Base-by-base conservation (phyloP, 2,113 vertebrate species). In the Erpornis zantholeuca region DNA sequence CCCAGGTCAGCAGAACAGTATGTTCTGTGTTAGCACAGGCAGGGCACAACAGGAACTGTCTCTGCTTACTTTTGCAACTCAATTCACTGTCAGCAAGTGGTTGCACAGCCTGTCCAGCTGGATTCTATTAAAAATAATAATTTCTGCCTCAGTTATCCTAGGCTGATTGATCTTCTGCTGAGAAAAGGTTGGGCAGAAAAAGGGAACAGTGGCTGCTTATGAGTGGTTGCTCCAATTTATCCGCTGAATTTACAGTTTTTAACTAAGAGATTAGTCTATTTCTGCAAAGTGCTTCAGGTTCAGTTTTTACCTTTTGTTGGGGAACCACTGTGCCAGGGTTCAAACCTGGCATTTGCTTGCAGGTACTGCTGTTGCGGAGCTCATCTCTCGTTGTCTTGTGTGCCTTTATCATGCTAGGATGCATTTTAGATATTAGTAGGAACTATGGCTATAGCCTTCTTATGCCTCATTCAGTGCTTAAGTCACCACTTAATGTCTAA, bases 1-100 rank as follows among this genome's bases (percentile, higher is more conserved):
- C 38, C 20, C 0, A 0, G 15, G 42, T 9, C 35, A 63, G 23
- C 29, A 56, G 63, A 68, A 17, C 6, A 0, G 0, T 11, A 15
- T 33, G 35, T 70, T 42, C 73, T 38, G 8, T 63, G 14, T 72
- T 85, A 76, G 36, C 50, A n/a, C 5, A 12, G 42, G 35, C 33
- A 89, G 47, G 29, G 36, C 0, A 1, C 13, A 25, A 77, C 44
- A 44, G 52, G 38, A 76, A 21, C 10, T 17, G 18, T 33, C 54
- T 69, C 57, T 57, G 31, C 50, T 91, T 76, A 24, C 9, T 84
- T 84, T 80, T 72, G 50, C 40, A 69, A 28, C 5, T 47, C 50
- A 76, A 53, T 82, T 94, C 57, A 59, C n/a, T 28, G 29, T 70
- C 73, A 88, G 40, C 70, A 85, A 92, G 25, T 57, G 42, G 35